Percentiles rank a stretch among this genome's conserved stretches.
Evolutionary conservation across 2,888 invertebrate genomes (phyloP).

Genomic region (Mactromeris polynyma): DNA sequence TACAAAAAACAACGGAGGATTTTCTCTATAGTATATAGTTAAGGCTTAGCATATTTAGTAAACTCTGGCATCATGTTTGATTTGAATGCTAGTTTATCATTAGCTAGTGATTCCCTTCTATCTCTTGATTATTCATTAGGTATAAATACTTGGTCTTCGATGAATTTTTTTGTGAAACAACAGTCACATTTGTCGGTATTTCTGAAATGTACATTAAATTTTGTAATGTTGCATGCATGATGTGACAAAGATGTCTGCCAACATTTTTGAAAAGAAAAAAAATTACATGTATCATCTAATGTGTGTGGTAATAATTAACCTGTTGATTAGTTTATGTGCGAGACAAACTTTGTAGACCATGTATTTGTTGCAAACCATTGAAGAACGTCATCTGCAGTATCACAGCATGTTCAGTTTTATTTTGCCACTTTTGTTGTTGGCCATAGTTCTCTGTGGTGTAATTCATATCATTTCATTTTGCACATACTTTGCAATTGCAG

Average conservation of each 20-base stretch:
- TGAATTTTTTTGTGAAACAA: neutral
- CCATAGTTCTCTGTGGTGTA: neutral
- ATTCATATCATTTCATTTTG: conserved; percentile 22
- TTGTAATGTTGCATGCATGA: neutral
- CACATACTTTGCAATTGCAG: conserved; percentile 87
- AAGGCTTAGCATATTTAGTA: too few species aligned
- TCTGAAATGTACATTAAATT: neutral
- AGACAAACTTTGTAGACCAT: neutral
- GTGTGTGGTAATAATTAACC: neutral
- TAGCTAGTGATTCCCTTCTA: neutral
- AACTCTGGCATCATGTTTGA: neutral
- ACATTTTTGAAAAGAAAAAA: too few species aligned
- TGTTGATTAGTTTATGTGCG: neutral
- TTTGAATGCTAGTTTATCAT: neutral
- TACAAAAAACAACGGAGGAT: too few species aligned
- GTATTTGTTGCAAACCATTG: neutral
- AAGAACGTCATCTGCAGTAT: neutral
- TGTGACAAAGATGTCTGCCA: too few species aligned
- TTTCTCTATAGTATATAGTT: too few species aligned
- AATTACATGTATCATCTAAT: too few species aligned
- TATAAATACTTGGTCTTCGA: neutral
- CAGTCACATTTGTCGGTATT: neutral
- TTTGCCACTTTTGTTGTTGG: conserved; percentile 2
- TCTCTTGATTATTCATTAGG: neutral
- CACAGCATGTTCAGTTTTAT: neutral